A percentile compares a stretch with the other conserved stretches of the same genome.
These are phyloP conservation scores for Rhyacophila evoluta DNA, from an alignment of 2,888 invertebrate genomes.

Conservation along the genomic window DNA sequence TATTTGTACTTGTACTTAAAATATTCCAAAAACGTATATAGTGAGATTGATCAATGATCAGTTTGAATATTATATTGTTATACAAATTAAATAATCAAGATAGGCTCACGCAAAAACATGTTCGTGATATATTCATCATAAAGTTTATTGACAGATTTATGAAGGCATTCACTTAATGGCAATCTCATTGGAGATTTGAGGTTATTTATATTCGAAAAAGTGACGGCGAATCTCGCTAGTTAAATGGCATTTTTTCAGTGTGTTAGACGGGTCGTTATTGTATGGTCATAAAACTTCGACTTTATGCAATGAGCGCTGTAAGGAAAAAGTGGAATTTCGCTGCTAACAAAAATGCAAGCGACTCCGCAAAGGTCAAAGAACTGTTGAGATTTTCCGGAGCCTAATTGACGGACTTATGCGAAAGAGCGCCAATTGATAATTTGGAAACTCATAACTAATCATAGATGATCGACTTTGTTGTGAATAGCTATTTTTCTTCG, in stretches of 20 bases:
- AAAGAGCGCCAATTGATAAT: too few relatives aligned
- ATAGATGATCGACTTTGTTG: too few relatives aligned
- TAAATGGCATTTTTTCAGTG: neutral
- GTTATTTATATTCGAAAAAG: neutral
- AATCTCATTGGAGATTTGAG: conserved; percentile 1
- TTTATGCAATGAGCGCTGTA: neutral
- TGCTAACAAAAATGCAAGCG: neutral
- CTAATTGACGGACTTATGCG: neutral
- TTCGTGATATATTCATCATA: conserved; percentile 32
- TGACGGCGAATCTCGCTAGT: neutral
- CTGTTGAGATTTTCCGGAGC: neutral
- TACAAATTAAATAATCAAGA: neutral
- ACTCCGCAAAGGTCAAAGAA: neutral
- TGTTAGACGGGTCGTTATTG: neutral
- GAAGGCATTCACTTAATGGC: conserved; percentile 3
- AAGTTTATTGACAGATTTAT: conserved; percentile 27
- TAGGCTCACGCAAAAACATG: conserved; percentile 3
- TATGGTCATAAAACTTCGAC: neutral
- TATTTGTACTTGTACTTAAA: too few relatives aligned
- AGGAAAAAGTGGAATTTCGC: conserved; percentile 3
- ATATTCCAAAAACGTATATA: too few relatives aligned
- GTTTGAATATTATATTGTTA: too few relatives aligned
- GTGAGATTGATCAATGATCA: too few relatives aligned
- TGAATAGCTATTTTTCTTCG: too few relatives aligned
- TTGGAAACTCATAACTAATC: too few relatives aligned